phyloP scores from a whole-genome alignment of 2,797 vertebrate species.

The Perodicticus potto region DNA sequence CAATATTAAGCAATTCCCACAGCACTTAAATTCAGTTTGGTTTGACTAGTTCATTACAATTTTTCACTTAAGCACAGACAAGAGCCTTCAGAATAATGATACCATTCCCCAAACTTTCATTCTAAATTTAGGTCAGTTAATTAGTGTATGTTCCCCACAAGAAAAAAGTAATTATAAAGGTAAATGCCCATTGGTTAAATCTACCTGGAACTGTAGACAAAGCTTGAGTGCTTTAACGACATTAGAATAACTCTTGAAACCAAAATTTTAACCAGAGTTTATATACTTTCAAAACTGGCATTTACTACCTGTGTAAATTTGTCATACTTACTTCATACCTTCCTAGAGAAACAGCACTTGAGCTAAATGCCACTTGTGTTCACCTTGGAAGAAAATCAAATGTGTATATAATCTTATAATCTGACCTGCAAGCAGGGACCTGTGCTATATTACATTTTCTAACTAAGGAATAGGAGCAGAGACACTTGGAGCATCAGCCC shows the following conservation, averaged over 20 bases:
- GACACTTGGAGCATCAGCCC: neutral
- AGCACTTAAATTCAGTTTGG: constrained; percentile 77
- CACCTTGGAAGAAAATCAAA: constrained; percentile 56
- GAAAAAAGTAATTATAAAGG: constrained; percentile 61
- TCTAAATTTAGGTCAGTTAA: constrained; percentile 75
- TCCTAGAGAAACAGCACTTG: constrained; percentile 49
- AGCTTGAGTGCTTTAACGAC: constrained; percentile 1
- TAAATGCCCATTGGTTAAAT: constrained; percentile 52
- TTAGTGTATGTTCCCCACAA: constrained; percentile 65
- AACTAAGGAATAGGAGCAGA: neutral
- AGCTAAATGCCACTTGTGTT: constrained; percentile 54
- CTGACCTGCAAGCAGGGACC: neutral
- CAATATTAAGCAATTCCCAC: constrained; percentile 77
- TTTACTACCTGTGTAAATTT: constrained; percentile 49
- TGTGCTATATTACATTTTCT: constrained; percentile 10
- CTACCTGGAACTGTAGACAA: constrained; percentile 20
- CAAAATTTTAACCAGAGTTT: constrained; percentile 3
- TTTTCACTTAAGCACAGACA: constrained; percentile 74
- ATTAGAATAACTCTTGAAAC: constrained; percentile 9
- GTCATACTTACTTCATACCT: constrained; percentile 43
- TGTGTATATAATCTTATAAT: constrained; percentile 30
- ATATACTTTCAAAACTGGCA: constrained; percentile 40
- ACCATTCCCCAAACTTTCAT: constrained; percentile 42
- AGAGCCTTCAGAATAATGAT: constrained; percentile 72
- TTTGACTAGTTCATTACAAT: constrained; percentile 73